Evolutionary conservation across 2,888 invertebrate genomes (phyloP).

Genomic region (Hypolimnas misippus): DNA sequence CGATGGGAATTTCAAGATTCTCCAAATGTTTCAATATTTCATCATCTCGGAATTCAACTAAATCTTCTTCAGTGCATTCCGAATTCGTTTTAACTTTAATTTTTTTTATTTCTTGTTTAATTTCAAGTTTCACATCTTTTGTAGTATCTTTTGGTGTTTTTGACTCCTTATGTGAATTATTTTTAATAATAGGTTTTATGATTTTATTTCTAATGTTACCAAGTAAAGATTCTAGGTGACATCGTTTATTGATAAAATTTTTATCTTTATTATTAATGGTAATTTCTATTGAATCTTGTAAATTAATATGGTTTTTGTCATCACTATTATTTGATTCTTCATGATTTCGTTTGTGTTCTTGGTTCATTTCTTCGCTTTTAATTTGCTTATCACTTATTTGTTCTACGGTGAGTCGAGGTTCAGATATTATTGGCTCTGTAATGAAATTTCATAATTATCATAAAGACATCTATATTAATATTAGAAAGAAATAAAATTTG

Average conservation of each 20-base stretch:
- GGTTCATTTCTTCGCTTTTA: slow-evolving; percentile 23
- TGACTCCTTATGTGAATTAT: slow-evolving; percentile 15
- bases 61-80: slow-evolving; percentile 28
- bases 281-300: slow-evolving; percentile 19
- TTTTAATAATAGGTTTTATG: slow-evolving; percentile 12
- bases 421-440: slow-evolving; percentile 52
- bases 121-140: neutral
- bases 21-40: slow-evolving; percentile 38
- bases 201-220: slow-evolving; percentile 57
- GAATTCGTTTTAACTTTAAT: slow-evolving; percentile 18
- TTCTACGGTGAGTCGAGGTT: slow-evolving; percentile 16
- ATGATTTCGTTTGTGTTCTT: slow-evolving; percentile 17
- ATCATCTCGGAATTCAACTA: slow-evolving; percentile 33
- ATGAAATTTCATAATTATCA: too few relatives aligned
- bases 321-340: neutral
- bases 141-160: neutral
- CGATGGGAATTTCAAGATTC: slow-evolving; percentile 43
- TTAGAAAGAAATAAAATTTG: too few relatives aligned
- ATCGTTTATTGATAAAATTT: slow-evolving; percentile 58
- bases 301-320: neutral
- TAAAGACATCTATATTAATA: too few relatives aligned
- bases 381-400: slow-evolving; percentile 26
- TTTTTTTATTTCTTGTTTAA: too few relatives aligned
- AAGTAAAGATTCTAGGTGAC: slow-evolving; percentile 60
- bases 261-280: slow-evolving; percentile 44